Percentiles rank a stretch among this genome's conserved stretches.
Conservation (phyloP, 2,113 vertebrate genomes). For the Cryptomyrus ogoouensis region DNA sequence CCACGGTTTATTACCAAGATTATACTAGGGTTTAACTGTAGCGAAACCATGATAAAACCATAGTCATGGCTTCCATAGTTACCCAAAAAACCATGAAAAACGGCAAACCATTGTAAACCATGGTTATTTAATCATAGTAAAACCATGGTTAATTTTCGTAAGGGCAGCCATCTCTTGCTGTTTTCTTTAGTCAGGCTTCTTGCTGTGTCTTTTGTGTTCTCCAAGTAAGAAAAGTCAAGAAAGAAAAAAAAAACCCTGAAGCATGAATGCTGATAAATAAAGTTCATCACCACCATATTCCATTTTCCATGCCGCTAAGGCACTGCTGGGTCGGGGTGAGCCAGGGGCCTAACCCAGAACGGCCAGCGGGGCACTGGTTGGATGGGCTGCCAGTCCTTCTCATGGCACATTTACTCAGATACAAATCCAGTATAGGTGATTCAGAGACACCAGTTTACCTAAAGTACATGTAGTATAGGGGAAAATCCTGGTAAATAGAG, state of each 20-base stretch:
- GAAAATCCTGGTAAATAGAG: background rate
- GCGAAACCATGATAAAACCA: too few relatives aligned
- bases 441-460: background rate
- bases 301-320: background rate
- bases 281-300: background rate
- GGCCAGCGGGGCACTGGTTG: background rate
- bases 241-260: background rate
- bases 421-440: background rate
- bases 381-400: background rate
- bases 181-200: background rate
- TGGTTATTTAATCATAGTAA: too few relatives aligned
- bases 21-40: too few relatives aligned
- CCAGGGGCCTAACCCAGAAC: background rate
- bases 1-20: too few relatives aligned
- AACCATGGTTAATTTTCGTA: background rate
- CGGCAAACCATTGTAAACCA: too few relatives aligned
- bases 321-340: background rate
- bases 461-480: background rate
- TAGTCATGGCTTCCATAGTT: too few relatives aligned
- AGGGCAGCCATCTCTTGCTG: background rate
- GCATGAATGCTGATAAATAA: background rate
- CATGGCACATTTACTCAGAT: background rate
- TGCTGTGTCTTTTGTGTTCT: background rate
- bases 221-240: background rate
- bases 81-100: too few relatives aligned